These are phyloP conservation scores for Montifringilla adamsi DNA, from an alignment of 2,113 vertebrate genomes.

Conservation along the genomic window DNA sequence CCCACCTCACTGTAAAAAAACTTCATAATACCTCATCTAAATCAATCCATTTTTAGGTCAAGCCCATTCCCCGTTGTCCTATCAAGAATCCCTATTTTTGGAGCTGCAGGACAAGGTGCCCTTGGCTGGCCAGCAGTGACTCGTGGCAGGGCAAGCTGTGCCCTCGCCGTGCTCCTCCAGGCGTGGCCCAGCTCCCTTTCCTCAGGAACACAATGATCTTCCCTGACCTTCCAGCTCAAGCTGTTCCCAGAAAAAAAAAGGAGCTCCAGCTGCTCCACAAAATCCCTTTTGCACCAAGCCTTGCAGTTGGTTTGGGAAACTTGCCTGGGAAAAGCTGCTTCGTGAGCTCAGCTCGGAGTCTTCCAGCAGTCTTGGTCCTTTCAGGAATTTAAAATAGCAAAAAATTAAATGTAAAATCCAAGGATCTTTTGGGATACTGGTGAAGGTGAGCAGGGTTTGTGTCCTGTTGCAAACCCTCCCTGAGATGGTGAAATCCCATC, in stretches of 20 bases:
- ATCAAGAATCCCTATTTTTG: accelerated
- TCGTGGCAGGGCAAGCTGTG: not conserved
- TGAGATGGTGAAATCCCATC: accelerated
- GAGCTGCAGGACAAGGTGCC: not conserved
- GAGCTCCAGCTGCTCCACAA: not conserved
- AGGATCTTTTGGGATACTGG: not conserved
- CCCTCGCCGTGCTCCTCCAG: not conserved
- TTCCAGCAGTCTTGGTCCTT: not conserved
- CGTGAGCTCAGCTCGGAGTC: accelerated
- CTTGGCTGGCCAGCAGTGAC: not conserved
- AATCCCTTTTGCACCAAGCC: accelerated
- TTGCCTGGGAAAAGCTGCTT: not conserved
- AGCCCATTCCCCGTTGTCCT: not conserved
- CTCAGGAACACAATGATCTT: not conserved
- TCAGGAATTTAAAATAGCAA: not conserved
- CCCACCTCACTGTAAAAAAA: not conserved
- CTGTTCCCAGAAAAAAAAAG: not conserved
- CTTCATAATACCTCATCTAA: accelerated
- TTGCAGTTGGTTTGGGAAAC: not conserved
- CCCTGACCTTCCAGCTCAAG: not conserved
- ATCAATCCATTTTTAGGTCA: accelerated
- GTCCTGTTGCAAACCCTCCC: not conserved
- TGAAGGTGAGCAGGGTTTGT: not conserved
- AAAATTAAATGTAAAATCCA: not conserved
- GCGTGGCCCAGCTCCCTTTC: not conserved